A percentile compares a stretch with the other conserved stretches of the same genome.
These are phyloP conservation scores for Polydrusus cervinus DNA, from an alignment of 2,888 invertebrate genomes.

Conservation along the genomic window DNA sequence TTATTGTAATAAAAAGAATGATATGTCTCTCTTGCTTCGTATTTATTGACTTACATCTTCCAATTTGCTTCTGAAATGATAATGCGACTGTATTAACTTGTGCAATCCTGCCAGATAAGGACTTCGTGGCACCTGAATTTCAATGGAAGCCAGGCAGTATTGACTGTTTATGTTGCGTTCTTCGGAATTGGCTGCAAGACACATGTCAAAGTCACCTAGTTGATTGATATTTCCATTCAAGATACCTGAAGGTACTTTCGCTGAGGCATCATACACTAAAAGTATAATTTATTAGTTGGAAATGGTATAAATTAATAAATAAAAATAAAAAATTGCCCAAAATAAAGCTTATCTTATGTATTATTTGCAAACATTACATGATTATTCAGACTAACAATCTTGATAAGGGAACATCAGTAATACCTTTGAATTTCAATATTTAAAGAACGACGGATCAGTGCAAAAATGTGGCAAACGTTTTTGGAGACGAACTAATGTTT, in stretches of 20 bases:
- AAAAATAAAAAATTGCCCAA: no score
- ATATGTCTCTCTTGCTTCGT: no score
- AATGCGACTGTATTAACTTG: conserved; percentile 76
- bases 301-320: not conserved
- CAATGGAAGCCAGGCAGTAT: conserved; percentile 79
- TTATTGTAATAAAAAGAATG: no score
- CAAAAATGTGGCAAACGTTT: no score
- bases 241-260: conserved; percentile 70
- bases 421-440: no score
- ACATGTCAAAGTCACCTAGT: conserved; percentile 70
- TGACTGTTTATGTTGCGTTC: conserved; percentile 73
- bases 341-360: no score
- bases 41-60: conserved; percentile 83
- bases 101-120: conserved; percentile 73
- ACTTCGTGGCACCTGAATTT: conserved; percentile 72
- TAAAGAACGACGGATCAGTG: no score
- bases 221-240: conserved; percentile 70
- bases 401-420: no score
- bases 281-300: conserved; percentile 37
- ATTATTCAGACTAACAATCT: no score
- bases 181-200: conserved; percentile 62
- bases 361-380: no score
- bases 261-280: conserved; percentile 71
- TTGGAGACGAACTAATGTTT: no score
- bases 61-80: conserved; percentile 78